These are phyloP conservation scores for Myotis vivesi DNA, from an alignment of 2,797 vertebrate species.

Conservation along the genomic window DNA sequence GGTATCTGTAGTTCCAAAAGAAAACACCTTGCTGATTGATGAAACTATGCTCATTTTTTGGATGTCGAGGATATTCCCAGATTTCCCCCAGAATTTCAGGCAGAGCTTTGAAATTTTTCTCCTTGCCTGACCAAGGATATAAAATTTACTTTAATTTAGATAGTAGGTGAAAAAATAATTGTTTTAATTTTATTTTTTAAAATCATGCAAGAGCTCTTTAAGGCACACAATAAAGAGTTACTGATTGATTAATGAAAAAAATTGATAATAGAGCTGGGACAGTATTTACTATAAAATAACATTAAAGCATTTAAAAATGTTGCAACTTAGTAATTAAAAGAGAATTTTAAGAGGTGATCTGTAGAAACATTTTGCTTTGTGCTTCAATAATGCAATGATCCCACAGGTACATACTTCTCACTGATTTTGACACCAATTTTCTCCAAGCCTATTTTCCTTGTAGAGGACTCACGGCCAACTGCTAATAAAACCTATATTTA, in stretches of 20 bases:
- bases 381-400: not conserved
- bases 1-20: not conserved
- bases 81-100: not conserved
- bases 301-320: not conserved
- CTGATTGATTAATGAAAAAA: not conserved
- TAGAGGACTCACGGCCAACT: constrained; percentile 94
- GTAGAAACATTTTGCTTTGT: not conserved
- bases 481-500: constrained; percentile 92
- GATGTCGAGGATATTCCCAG: too few species aligned
- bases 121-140: not conserved
- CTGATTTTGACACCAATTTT: constrained; percentile 91
- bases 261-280: not conserved
- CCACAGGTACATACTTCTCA: constrained; percentile 88
- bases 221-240: not conserved
- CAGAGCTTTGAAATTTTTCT: not conserved
- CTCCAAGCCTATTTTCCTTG: constrained; percentile 93
- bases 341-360: not conserved
- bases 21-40: not conserved
- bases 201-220: not conserved
- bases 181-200: not conserved
- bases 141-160: not conserved
- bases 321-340: not conserved
- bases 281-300: not conserved
- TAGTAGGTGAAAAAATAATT: too few species aligned
- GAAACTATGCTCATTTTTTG: not conserved